Evolutionary conservation across 2,113 vertebrate genomes (phyloP).

Genomic region (Corythornis cristatus): DNA sequence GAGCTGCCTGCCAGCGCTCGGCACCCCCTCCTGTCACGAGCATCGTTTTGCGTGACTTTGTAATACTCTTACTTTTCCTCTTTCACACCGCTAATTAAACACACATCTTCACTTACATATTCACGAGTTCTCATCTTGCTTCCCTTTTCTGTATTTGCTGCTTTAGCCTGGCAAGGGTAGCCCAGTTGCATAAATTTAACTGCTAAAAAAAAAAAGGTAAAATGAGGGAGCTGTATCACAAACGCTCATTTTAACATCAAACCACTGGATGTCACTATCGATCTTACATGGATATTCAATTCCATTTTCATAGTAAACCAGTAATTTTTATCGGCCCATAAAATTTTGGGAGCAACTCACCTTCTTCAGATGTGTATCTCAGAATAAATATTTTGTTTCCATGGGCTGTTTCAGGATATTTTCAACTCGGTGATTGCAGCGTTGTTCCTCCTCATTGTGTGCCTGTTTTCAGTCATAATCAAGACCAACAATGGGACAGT

Average conservation of each 20-base stretch:
- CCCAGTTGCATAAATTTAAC: neutral
- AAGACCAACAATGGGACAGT: conserved; percentile 60
- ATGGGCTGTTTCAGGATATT: conserved; percentile 79
- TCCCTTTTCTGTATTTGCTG: neutral
- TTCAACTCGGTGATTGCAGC: conserved; percentile 82
- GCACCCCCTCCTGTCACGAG: fast-evolving
- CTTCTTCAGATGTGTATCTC: neutral
- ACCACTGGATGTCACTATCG: neutral
- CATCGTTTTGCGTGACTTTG: fast-evolving
- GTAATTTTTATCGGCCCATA: fast-evolving
- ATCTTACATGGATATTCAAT: neutral
- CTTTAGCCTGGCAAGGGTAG: neutral
- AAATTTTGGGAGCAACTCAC: neutral
- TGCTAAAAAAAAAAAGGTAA: neutral
- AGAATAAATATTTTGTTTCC: neutral
- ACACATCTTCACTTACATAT: fast-evolving
- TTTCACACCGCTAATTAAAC: neutral
- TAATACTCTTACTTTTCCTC: fast-evolving
- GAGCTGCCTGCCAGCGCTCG: fast-evolving
- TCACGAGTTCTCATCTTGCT: neutral
- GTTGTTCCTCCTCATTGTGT: conserved; percentile 75
- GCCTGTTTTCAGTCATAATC: conserved; percentile 74
- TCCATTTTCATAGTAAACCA: neutral
- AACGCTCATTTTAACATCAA: neutral
- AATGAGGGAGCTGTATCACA: neutral